Base-by-base conservation (phyloP, 2,797 vertebrate species). In the Lophius americanus region DNA sequence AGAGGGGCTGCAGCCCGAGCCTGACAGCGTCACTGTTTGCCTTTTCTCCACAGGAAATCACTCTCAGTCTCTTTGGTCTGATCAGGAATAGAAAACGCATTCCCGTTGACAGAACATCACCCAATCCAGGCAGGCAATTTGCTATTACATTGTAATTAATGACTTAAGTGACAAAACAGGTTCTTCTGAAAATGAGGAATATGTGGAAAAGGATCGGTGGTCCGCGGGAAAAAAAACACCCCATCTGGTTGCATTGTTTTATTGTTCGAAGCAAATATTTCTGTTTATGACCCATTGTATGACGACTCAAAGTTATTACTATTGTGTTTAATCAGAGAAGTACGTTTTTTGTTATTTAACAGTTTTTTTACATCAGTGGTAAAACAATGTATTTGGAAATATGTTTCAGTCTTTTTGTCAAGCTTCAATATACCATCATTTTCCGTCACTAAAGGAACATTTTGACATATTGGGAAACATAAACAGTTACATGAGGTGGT, bases 41-140 rank as follows among this genome's bases (percentile, higher is more conserved):
- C 75, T 89, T 88, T 89, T 86, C 84, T 84, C 81, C 75, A 79
- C 89, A 92, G 93, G 92, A 94, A 93, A 86, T 86, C 77, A 81
- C 89, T 83, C 54, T 7, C 46, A 66, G 73, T 86, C 81, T 90
- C 90, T 89, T 89, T 32, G 82, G 87, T 66, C 68, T 60, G 80
- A 88, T 87, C 80, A 84, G 80, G 82, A 79, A 83, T 72, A 86
- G 69, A 82, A 84, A 85, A 67, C 73, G 78, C 75, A 82, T 89
- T 91, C 86, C 89, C 89, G 89, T 88, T 85, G 74, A 81, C 73
- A 63, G 46, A 68, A 65, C 50, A 33, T 14, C 4, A 33, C 60
- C 53, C 39, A 75, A 77, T 68, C 53, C 48, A 66, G 63, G 76
- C 64, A 75, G 65, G 11, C 48, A 10, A 39, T 67, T 80, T 80